Evolutionary conservation across 2,113 vertebrate species (phyloP).

Genomic region (Lophius piscatorius): DNA sequence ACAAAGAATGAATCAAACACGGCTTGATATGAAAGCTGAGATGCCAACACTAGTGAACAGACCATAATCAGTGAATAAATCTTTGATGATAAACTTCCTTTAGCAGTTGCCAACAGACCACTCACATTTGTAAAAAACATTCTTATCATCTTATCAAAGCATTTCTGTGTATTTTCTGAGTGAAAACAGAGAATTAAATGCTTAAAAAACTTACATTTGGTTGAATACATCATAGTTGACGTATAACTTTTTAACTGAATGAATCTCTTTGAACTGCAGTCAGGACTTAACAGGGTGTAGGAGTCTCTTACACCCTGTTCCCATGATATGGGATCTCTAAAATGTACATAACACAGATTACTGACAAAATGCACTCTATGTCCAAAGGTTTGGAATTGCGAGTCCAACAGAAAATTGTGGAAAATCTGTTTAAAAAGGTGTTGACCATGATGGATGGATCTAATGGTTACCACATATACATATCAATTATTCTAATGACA

Average conservation of each 20-base stretch:
- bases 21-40: slow-evolving; percentile 35
- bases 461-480: too few relatives aligned
- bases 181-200: neutral
- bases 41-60: slow-evolving; percentile 47
- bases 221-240: neutral
- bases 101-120: slow-evolving; percentile 26
- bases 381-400: neutral
- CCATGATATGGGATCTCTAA: too few relatives aligned
- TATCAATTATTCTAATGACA: too few relatives aligned
- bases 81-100: slow-evolving; percentile 32
- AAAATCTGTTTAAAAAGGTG: too few relatives aligned
- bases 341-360: too few relatives aligned
- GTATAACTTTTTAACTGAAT: neutral
- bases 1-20: slow-evolving; percentile 25
- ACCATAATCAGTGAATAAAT: slow-evolving; percentile 29
- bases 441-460: too few relatives aligned
- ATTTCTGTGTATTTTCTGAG: neutral
- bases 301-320: too few relatives aligned
- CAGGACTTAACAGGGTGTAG: too few relatives aligned
- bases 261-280: neutral
- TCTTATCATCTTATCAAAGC: slow-evolving; percentile 14
- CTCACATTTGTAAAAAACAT: slow-evolving; percentile 14
- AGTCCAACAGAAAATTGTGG: too few relatives aligned
- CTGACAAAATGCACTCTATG: neutral
- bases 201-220: neutral